Evolutionary conservation across 2,888 invertebrate genomes (phyloP).

Genomic region (Cyclophora albipunctata): DNA sequence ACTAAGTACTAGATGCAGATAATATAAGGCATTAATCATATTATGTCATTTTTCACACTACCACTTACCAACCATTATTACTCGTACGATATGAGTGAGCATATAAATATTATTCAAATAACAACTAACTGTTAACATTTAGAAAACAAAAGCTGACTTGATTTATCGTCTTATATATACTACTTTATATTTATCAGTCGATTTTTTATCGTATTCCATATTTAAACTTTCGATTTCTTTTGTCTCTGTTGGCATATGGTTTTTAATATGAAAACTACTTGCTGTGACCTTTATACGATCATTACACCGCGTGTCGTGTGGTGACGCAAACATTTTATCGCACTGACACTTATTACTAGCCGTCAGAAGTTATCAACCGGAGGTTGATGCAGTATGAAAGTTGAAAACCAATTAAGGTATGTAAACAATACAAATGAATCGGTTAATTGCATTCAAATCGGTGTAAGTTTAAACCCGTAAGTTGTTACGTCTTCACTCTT

Average conservation of each 20-base stretch:
- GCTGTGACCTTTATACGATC: conserved; percentile 18
- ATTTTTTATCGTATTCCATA: conserved; percentile 8
- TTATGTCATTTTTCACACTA: conserved; percentile 38
- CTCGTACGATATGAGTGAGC: too few species aligned
- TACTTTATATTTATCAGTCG: too few species aligned
- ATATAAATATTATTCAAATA: conserved; percentile 4
- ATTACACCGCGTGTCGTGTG: conserved; percentile 9
- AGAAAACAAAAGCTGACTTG: not conserved
- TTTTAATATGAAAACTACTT: conserved; percentile 7
- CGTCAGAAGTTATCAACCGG: conserved; percentile 2
- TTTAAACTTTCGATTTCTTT: conserved; percentile 19
- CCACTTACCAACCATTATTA: conserved; percentile 25
- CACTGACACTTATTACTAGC: conserved; percentile 14
- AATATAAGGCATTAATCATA: conserved; percentile 13
- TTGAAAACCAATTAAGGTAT: too few species aligned
- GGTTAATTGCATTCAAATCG: too few species aligned
- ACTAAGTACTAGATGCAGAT: too few species aligned
- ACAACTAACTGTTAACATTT: not conserved
- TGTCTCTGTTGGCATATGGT: conserved; percentile 8
- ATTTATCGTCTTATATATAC: too few species aligned
- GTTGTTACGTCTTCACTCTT: too few species aligned
- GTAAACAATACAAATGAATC: too few species aligned
- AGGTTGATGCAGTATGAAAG: conserved; percentile 10
- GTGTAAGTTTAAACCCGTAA: too few species aligned
- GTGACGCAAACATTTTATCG: conserved; percentile 12